Percentiles rank a stretch among this genome's conserved stretches.
These are phyloP conservation scores for Pteromalus puparum DNA, from an alignment of 1,140 invertebrate species.

Conservation along the genomic window DNA sequence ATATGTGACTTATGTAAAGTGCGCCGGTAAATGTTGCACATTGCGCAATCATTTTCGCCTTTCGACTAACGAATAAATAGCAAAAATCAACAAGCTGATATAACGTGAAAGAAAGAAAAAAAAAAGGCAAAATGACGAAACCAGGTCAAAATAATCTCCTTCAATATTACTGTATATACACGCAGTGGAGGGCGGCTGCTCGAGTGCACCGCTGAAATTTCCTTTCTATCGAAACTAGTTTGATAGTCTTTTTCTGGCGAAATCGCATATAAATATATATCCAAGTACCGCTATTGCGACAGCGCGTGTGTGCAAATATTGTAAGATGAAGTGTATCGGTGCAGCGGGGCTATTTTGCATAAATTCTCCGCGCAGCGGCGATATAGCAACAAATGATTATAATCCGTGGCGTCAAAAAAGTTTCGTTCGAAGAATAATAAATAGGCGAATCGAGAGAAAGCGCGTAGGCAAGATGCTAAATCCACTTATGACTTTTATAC, in stretches of 20 bases:
- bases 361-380: too few relatives aligned
- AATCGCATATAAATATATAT: neutral
- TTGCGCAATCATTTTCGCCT: neutral
- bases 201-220: neutral
- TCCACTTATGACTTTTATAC: too few relatives aligned
- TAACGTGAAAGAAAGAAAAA: neutral
- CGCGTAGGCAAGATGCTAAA: too few relatives aligned
- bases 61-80: neutral
- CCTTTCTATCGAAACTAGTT: conserved; percentile 1
- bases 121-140: neutral
- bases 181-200: neutral
- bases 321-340: neutral
- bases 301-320: too few relatives aligned
- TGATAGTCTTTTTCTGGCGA: neutral
- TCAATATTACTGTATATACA: neutral
- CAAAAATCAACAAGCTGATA: neutral
- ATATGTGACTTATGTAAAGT: neutral
- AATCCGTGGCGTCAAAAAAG: too few relatives aligned
- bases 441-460: too few relatives aligned
- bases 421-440: too few relatives aligned
- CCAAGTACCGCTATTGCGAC: too few relatives aligned
- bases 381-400: too few relatives aligned
- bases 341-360: too few relatives aligned
- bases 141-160: neutral
- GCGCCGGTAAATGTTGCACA: neutral